A percentile compares a stretch with the other conserved stretches of the same genome.
Evolutionary conservation across 1,140 invertebrate species (phyloP).

Genomic region (Parapsyche elsis): DNA sequence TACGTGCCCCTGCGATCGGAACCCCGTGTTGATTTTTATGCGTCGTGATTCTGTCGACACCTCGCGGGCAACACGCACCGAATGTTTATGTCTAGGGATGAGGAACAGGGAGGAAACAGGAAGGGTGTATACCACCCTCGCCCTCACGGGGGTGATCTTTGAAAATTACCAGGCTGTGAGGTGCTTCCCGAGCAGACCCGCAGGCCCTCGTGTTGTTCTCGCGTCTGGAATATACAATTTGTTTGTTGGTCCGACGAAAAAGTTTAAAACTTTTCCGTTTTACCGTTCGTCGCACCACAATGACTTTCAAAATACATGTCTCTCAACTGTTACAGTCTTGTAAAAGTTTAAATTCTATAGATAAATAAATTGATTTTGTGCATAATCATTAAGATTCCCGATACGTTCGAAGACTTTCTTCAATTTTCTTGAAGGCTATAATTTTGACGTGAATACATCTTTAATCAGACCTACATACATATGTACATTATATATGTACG

Average conservation of each 20-base stretch:
- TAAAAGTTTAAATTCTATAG: too few species aligned
- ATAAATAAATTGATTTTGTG: too few species aligned
- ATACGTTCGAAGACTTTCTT: too few species aligned
- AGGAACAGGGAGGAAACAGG: not conserved
- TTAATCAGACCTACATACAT: too few species aligned
- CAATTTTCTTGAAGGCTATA: too few species aligned
- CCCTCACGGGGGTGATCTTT: not conserved
- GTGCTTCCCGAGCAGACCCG: not conserved
- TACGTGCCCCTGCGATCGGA: not conserved
- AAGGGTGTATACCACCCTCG: not conserved
- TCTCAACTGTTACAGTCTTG: too few species aligned
- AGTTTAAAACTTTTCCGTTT: not conserved
- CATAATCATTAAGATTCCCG: too few species aligned
- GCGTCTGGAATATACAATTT: constrained; percentile 28
- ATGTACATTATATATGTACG: too few species aligned
- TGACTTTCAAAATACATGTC: too few species aligned
- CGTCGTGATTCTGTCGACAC: constrained; percentile 14
- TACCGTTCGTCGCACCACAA: not conserved
- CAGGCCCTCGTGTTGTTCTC: not conserved
- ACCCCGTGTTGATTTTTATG: constrained; percentile 28
- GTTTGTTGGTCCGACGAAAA: not conserved
- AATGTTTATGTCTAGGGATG: not conserved
- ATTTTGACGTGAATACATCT: too few species aligned
- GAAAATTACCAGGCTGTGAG: constrained; percentile 6
- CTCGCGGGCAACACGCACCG: not conserved